Evolutionary conservation across 1,140 invertebrate genomes (phyloP), one percentile per base, ranked within the genome.

Genomic region (Megalopta genalis): DNA sequence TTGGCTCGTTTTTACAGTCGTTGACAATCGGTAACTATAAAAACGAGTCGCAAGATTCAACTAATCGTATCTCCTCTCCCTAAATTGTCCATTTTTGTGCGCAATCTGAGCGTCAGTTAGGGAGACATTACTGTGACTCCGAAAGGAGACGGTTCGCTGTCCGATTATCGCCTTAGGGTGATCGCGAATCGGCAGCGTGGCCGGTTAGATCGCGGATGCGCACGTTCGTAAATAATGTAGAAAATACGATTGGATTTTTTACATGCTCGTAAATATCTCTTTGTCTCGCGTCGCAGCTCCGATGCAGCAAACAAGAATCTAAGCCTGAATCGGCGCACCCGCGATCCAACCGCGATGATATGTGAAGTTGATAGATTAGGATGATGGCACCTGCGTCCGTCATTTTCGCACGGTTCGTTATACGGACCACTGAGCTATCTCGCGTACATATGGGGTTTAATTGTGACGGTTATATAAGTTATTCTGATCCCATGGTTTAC

Each of bases 321-420:
- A 52, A 52, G 16, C n/a, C 8, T 8, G n/a, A n/a, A n/a, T 57
- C 18, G 7, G 8, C 7, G 18, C 52, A 54, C 6, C 54, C 54
- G 54, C 54, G 18, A 57, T 57, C 54, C 18, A 21, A 27, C 16
- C 3, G n/a, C 16, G 42, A 54, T 77, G 76, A 78, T 78, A 78
- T 78, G 76, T 78, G 60, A 46, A 16, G 25, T 57, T 42, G 73
- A 67, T 75, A 39, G 16, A 16, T 9, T 23, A 12, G 23, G 54
- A 62, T 76, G 59, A 78, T 54, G 60, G 14, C 21, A 60, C 27
- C 18, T 37, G 27, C 25, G 25, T 49, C 62, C 57, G 66, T 21
- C 14, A 32, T 62, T 77, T 77, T 77, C 39, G 66, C 66, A 42
- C 66, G 69, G 39, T 49, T 60, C 7, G 0, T 23, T 37, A 23